Evolutionary conservation across 2,113 vertebrate genomes (phyloP).

Genomic region (Melanostigma gelatinosum): DNA sequence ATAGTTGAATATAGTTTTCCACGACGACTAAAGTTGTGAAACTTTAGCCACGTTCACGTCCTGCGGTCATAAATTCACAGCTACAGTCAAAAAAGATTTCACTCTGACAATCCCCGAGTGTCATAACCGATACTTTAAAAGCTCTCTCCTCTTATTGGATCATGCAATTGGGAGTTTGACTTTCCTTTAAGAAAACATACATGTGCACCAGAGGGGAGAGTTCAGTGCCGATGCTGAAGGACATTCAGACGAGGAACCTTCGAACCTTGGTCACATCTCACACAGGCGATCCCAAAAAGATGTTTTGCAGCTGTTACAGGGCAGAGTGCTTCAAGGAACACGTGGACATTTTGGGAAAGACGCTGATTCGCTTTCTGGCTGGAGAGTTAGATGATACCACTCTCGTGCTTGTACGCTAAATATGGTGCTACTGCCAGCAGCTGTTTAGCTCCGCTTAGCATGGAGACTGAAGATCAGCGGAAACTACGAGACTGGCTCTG

Average conservation of each 20-base stretch:
- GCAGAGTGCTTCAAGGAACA: neutral
- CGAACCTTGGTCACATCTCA: conserved; percentile 19
- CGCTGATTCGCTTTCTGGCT: neutral
- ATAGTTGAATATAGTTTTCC: conserved; percentile 63
- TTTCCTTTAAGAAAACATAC: conserved; percentile 29
- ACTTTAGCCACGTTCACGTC: conserved; percentile 61
- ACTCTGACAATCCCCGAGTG: conserved; percentile 33
- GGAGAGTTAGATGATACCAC: neutral
- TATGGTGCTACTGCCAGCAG: neutral
- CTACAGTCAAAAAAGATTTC: conserved; percentile 38
- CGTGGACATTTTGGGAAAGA: neutral
- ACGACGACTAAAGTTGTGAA: conserved; percentile 57
- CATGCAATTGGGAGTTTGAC: conserved; percentile 24
- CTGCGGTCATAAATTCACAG: conserved; percentile 53
- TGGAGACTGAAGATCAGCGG: neutral
- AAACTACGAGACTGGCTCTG: neutral
- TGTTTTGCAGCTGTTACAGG: conserved; percentile 30
- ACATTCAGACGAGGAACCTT: conserved; percentile 19
- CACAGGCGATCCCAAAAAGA: conserved; percentile 16
- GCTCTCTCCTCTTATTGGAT: conserved; percentile 38
- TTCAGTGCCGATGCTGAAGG: conserved; percentile 6
- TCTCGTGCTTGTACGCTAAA: neutral
- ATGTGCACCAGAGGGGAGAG: conserved; percentile 18
- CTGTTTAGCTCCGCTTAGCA: neutral
- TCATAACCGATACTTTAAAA: conserved; percentile 43